Conservation (phyloP, 92 coral and sea anemone species). For the Bergia sp. region DNA sequence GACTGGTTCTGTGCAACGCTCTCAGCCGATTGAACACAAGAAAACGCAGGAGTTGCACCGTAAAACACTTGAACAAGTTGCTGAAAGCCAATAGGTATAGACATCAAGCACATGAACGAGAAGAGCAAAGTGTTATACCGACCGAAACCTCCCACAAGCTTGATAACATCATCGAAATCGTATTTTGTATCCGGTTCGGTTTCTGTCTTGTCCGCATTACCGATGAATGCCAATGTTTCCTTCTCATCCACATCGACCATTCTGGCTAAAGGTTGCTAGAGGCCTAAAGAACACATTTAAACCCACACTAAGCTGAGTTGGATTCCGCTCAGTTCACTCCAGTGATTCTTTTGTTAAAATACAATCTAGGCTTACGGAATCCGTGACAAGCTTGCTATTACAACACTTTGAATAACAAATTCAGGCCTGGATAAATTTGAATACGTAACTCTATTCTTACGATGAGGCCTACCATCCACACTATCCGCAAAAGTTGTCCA, state of each 20-base stretch:
- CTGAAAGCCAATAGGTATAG: slow-evolving; percentile 74
- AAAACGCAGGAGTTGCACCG: slow-evolving; percentile 70
- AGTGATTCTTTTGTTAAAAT: too few relatives aligned
- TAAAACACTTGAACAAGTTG: slow-evolving; percentile 80
- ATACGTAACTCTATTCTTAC: too few relatives aligned
- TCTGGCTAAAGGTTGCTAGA: too few relatives aligned
- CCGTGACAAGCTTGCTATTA: too few relatives aligned
- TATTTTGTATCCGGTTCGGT: slow-evolving; percentile 29
- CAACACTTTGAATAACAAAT: too few relatives aligned
- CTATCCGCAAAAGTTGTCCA: too few relatives aligned
- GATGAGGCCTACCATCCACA: too few relatives aligned
- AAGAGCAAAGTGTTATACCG: slow-evolving; percentile 70
- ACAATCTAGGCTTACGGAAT: too few relatives aligned
- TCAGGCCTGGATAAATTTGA: too few relatives aligned
- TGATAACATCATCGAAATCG: slow-evolving; percentile 76
- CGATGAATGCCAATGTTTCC: not conserved
- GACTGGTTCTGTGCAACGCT: slow-evolving; percentile 13
- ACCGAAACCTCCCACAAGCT: slow-evolving; percentile 79
- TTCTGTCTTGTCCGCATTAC: not conserved
- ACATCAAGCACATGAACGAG: slow-evolving; percentile 74
- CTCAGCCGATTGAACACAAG: slow-evolving; percentile 39
- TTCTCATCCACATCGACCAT: slow-evolving; percentile 32
- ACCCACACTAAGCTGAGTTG: not conserved
- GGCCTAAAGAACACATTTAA: not conserved
- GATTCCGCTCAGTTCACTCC: too few relatives aligned